Conservation (phyloP, 2,888 invertebrate genomes). For the Prionchulus punctatus region DNA sequence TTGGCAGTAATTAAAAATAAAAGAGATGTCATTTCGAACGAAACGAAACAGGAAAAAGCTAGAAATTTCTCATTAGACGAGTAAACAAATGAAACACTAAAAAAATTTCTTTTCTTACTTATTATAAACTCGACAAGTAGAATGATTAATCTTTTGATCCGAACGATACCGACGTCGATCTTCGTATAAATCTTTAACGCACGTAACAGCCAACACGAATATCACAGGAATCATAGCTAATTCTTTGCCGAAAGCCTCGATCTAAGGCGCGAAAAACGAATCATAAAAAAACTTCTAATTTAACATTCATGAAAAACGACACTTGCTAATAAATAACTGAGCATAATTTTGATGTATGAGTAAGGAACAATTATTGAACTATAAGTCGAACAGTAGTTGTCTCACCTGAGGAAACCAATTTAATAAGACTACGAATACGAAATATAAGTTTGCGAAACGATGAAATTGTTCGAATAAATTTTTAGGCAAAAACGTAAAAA, state of each 20-base stretch:
- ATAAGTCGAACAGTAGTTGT: too few species aligned
- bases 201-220: conserved; percentile 79
- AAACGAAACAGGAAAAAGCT: too few species aligned
- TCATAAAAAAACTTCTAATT: too few species aligned
- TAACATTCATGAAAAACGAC: not conserved
- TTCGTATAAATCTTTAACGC: conserved; percentile 93
- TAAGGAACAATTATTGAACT: conserved; percentile 1
- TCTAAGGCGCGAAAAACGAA: conserved; percentile 3
- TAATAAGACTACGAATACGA: conserved; percentile 81
- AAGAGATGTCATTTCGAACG: too few species aligned
- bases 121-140: conserved; percentile 73
- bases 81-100: not conserved
- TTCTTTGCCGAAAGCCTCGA: conserved; percentile 20
- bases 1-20: too few species aligned
- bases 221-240: conserved; percentile 64
- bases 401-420: conserved; percentile 88
- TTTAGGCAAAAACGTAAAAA: conserved; percentile 80
- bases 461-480: conserved; percentile 89
- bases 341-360: conserved; percentile 1
- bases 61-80: too few species aligned
- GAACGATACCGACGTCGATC: conserved; percentile 71
- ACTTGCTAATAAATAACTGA: too few species aligned
- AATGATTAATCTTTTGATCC: conserved; percentile 82
- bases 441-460: conserved; percentile 89
- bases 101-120: conserved; percentile 46